A percentile compares a stretch with the other conserved stretches of the same genome.
phyloP scores from a whole-genome alignment of 2,888 invertebrate genomes.

The Tenthredo livida region DNA sequence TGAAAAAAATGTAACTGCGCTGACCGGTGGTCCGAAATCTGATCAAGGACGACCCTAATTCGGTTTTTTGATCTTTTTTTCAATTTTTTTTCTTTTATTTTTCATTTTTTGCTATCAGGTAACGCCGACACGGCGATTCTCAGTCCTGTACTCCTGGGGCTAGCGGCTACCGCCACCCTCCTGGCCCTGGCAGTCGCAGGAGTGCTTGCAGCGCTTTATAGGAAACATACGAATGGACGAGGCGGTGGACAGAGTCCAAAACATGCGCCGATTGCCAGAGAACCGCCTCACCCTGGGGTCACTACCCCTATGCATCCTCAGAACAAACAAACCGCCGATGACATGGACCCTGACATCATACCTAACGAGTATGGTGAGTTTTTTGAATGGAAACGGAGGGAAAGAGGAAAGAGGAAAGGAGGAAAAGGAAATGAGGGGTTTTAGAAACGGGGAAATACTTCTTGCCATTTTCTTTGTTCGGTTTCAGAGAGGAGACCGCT shows the following conservation, averaged over 20 bases:
- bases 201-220: conserved; percentile 87
- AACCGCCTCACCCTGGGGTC: conserved; percentile 76
- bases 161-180: conserved; percentile 88
- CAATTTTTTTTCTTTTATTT: neutral
- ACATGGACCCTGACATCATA: conserved; percentile 93
- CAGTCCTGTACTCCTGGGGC: conserved; percentile 88
- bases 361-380: conserved; percentile 91
- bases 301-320: conserved; percentile 77
- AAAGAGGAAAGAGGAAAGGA: too few species aligned
- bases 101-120: conserved; percentile 59
- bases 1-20: neutral
- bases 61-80: too few species aligned
- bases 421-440: neutral
- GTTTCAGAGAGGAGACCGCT: conserved; percentile 73
- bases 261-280: conserved; percentile 74
- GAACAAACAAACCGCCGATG: conserved; percentile 82
- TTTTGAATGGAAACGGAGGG: too few species aligned
- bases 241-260: conserved; percentile 71
- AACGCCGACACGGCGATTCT: conserved; percentile 76
- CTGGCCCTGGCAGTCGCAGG: conserved; percentile 89
- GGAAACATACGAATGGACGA: conserved; percentile 75
- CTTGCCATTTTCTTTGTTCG: neutral
- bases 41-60: too few species aligned
- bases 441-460: neutral
- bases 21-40: too few species aligned